phyloP scores from a whole-genome alignment of 1,140 invertebrate species.

The Temnothorax longispinosus region DNA sequence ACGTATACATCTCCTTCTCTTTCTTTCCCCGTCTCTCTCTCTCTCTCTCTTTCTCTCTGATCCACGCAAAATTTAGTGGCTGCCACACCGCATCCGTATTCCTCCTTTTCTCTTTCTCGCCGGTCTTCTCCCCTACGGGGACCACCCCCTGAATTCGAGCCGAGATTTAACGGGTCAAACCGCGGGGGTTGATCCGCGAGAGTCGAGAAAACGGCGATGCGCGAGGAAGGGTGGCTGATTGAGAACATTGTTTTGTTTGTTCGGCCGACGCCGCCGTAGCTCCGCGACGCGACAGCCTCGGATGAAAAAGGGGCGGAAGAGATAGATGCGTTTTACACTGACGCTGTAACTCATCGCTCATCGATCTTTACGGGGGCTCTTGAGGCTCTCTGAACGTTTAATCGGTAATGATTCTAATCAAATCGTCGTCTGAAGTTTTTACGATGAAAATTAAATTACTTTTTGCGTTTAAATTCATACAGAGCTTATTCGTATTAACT shows the following conservation, averaged over 20 bases:
- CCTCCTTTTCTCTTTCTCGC: constrained; percentile 54
- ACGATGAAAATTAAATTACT: neutral
- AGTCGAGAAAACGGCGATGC: constrained; percentile 73
- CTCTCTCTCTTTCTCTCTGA: neutral
- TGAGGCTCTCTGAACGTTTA: neutral
- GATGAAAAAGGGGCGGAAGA: constrained; percentile 51
- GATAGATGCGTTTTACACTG: constrained; percentile 29
- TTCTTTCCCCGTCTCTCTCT: neutral
- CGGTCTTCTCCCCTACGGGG: constrained; percentile 35
- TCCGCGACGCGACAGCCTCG: neutral
- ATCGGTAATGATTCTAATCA: constrained; percentile 17
- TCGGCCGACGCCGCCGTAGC: constrained; percentile 51
- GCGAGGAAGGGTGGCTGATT: constrained; percentile 81
- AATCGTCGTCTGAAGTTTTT: constrained; percentile 2
- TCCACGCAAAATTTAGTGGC: constrained; percentile 64
- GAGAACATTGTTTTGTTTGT: constrained; percentile 84
- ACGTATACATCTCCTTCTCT: constrained; percentile 2
- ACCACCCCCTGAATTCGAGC: constrained; percentile 77
- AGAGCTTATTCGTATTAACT: neutral
- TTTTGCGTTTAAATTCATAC: neutral
- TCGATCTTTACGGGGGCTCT: neutral
- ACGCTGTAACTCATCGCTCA: neutral
- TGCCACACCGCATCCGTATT: constrained; percentile 39
- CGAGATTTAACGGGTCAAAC: constrained; percentile 84
- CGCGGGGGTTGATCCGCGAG: constrained; percentile 61